These are phyloP conservation scores for Drosophila ogumai DNA, from an alignment of 1,140 invertebrate species.

Conservation along the genomic window DNA sequence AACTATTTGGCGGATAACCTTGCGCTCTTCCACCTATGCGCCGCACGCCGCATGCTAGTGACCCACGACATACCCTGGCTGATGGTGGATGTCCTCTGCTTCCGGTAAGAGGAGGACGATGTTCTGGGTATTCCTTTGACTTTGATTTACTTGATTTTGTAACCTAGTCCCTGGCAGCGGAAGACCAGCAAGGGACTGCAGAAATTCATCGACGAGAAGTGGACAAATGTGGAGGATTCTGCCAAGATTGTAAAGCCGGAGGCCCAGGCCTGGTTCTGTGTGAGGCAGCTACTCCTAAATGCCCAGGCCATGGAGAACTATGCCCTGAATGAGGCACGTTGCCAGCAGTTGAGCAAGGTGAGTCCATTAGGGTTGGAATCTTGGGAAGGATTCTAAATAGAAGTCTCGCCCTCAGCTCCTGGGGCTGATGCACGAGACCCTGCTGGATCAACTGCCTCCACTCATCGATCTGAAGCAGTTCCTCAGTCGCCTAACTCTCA, in stretches of 20 bases:
- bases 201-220: slow-evolving; percentile 87
- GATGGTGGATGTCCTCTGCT: slow-evolving; percentile 88
- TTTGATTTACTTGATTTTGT: neutral
- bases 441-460: slow-evolving; percentile 91
- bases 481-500: slow-evolving; percentile 86
- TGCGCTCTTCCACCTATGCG: slow-evolving; percentile 87
- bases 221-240: slow-evolving; percentile 87
- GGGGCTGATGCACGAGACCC: slow-evolving; percentile 87
- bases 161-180: slow-evolving; percentile 88
- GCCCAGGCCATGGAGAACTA: slow-evolving; percentile 88
- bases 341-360: slow-evolving; percentile 86
- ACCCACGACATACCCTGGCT: slow-evolving; percentile 91
- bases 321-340: slow-evolving; percentile 89
- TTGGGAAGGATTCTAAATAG: neutral
- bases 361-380: neutral
- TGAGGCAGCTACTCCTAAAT: slow-evolving; percentile 89
- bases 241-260: slow-evolving; percentile 88
- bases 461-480: slow-evolving; percentile 90
- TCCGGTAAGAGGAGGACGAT: slow-evolving; percentile 59
- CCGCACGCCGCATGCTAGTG: slow-evolving; percentile 87
- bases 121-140: too few species aligned
- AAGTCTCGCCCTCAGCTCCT: slow-evolving; percentile 27
- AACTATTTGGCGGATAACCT: slow-evolving; percentile 87
- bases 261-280: slow-evolving; percentile 90
- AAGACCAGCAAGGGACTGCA: slow-evolving; percentile 86